Conservation (phyloP, 2,113 vertebrate genomes). For the Ivindomyrus marchei region DNA sequence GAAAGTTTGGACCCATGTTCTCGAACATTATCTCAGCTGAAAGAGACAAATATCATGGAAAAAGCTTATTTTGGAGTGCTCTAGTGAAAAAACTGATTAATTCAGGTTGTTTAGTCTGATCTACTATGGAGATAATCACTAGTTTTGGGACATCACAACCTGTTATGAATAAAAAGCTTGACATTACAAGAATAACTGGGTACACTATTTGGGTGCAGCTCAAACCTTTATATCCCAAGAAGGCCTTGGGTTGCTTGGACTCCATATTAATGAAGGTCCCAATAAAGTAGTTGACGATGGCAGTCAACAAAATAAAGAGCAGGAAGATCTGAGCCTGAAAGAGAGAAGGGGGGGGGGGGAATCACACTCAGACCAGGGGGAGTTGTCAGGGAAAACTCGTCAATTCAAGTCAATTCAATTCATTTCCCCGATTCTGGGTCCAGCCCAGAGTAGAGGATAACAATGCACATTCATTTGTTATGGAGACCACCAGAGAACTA, state of each 20-base stretch:
- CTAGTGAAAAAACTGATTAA: neutral
- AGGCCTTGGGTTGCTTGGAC: slow-evolving; percentile 75
- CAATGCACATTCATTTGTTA: neutral
- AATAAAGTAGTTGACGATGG: slow-evolving; percentile 86
- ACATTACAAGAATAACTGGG: neutral
- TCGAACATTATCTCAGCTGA: slow-evolving; percentile 82
- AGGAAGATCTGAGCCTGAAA: slow-evolving; percentile 88
- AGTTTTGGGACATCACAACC: neutral
- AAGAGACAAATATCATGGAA: neutral
- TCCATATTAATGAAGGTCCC: slow-evolving; percentile 84
- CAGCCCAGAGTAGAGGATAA: neutral
- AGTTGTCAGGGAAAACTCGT: neutral
- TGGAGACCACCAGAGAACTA: neutral
- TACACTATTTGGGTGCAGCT: neutral
- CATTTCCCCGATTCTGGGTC: neutral
- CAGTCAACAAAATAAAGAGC: slow-evolving; percentile 79
- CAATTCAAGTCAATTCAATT: neutral
- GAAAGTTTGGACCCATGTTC: slow-evolving; percentile 89
- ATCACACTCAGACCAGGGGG: neutral
- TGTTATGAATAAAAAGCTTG: neutral
- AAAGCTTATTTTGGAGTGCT: neutral
- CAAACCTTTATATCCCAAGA: slow-evolving; percentile 83
- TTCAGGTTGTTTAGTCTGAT: neutral
- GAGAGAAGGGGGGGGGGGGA: slow-evolving; percentile 24
- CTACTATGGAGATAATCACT: neutral